phyloP scores from a whole-genome alignment of 2,113 vertebrate species.

The Hoplias malabaricus region DNA sequence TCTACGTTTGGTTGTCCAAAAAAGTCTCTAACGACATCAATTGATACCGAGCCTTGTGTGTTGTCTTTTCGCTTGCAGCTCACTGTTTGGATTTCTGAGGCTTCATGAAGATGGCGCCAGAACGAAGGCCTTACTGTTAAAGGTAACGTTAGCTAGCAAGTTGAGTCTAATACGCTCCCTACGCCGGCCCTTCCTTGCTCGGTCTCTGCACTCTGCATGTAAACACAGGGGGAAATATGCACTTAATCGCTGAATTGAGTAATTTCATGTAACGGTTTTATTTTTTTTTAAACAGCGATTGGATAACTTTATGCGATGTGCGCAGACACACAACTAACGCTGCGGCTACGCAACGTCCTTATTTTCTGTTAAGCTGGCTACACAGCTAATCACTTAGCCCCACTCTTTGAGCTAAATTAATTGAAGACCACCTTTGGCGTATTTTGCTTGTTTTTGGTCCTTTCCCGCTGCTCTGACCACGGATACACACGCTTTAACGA shows the following conservation, averaged over 20 bases:
- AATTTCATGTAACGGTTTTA: not conserved
- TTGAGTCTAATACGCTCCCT: not conserved
- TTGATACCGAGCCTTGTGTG: constrained; percentile 72
- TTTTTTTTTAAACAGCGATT: not conserved
- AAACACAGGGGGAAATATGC: not conserved
- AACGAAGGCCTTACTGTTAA: constrained; percentile 94
- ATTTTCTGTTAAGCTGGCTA: not conserved
- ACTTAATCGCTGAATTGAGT: not conserved
- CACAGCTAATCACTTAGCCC: not conserved
- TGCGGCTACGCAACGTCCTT: constrained; percentile 15
- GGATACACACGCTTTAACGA: not conserved
- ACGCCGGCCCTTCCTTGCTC: not conserved
- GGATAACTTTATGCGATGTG: not conserved
- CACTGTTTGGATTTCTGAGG: constrained; percentile 92
- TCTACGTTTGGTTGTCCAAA: constrained; percentile 26
- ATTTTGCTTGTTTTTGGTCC: not conserved
- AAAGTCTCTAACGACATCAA: constrained; percentile 51
- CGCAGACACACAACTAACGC: not conserved
- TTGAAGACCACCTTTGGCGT: not conserved
- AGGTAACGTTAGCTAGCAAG: constrained; percentile 76
- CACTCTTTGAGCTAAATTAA: not conserved
- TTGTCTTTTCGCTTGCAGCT: constrained; percentile 80
- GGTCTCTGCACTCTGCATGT: not conserved
- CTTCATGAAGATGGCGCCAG: constrained; percentile 99
- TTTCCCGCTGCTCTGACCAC: not conserved